These are phyloP conservation scores for Netelia melanura DNA, from an alignment of 2,888 invertebrate genomes.

Conservation along the genomic window DNA sequence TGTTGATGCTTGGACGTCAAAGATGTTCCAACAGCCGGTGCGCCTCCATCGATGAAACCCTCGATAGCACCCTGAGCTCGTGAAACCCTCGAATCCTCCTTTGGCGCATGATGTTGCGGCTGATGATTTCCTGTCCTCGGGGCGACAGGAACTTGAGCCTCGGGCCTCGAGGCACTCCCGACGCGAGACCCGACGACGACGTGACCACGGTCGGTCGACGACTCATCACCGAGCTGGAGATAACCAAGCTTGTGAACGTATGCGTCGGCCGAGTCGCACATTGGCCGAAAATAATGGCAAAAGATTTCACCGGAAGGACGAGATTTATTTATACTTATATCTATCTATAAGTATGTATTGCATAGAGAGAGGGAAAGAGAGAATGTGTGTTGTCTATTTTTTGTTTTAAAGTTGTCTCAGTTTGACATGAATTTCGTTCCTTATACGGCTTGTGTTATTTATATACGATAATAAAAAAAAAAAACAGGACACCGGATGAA, in stretches of 20 bases:
- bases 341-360: neutral
- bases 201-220: constrained; percentile 66
- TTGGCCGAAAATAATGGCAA: constrained; percentile 73
- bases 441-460: neutral
- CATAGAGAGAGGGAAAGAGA: no score
- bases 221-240: constrained; percentile 82
- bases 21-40: constrained; percentile 33
- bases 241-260: constrained; percentile 83
- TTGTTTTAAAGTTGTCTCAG: neutral
- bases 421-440: neutral
- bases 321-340: neutral
- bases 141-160: constrained; percentile 82
- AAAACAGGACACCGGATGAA: constrained; percentile 8
- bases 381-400: neutral
- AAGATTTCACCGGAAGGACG: neutral
- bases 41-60: constrained; percentile 86
- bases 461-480: neutral
- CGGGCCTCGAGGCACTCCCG: constrained; percentile 79
- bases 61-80: constrained; percentile 89
- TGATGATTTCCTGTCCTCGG: constrained; percentile 70
- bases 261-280: constrained; percentile 83
- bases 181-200: constrained; percentile 66
- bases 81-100: constrained; percentile 76
- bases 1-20: constrained; percentile 68
- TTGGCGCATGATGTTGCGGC: constrained; percentile 51